A percentile compares a stretch with the other conserved stretches of the same genome.
These are phyloP conservation scores for Drosophila burlai DNA, from an alignment of 1,140 invertebrate genomes.

Conservation along the genomic window DNA sequence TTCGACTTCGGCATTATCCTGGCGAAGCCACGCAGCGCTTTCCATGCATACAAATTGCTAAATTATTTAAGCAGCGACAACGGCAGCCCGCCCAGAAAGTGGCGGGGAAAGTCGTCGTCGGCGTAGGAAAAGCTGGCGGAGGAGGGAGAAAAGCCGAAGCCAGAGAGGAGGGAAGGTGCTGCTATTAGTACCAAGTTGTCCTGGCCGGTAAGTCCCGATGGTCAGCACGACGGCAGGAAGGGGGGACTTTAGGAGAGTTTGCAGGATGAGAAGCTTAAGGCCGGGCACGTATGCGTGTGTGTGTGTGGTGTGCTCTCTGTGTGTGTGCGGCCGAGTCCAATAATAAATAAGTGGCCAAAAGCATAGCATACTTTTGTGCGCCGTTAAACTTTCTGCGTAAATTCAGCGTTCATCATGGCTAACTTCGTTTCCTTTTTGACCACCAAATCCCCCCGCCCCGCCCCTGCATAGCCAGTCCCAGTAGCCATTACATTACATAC, in stretches of 20 bases:
- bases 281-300: conserved; percentile 31
- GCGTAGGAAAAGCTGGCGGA: not conserved
- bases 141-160: not conserved
- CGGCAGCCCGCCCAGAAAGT: conserved; percentile 11
- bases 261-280: conserved; percentile 48
- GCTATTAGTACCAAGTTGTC: conserved; percentile 73
- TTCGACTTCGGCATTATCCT: conserved; percentile 76
- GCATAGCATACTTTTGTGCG: conserved; percentile 70
- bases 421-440: conserved; percentile 38
- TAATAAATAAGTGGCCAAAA: conserved; percentile 81
- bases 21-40: conserved; percentile 68
- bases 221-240: conserved; percentile 3
- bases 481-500: conserved; percentile 50
- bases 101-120: conserved; percentile 8
- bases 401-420: conserved; percentile 64
- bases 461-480: not conserved
- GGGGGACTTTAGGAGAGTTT: conserved; percentile 1
- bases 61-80: conserved; percentile 76
- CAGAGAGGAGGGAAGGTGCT: conserved; percentile 29
- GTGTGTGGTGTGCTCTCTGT: conserved; percentile 5
- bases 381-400: conserved; percentile 76
- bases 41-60: conserved; percentile 83
- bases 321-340: conserved; percentile 47
- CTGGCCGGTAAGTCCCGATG: conserved; percentile 55
- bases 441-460: too few species aligned